phyloP scores from a whole-genome alignment of 2,797 vertebrate genomes.

The Vireo griseus region DNA sequence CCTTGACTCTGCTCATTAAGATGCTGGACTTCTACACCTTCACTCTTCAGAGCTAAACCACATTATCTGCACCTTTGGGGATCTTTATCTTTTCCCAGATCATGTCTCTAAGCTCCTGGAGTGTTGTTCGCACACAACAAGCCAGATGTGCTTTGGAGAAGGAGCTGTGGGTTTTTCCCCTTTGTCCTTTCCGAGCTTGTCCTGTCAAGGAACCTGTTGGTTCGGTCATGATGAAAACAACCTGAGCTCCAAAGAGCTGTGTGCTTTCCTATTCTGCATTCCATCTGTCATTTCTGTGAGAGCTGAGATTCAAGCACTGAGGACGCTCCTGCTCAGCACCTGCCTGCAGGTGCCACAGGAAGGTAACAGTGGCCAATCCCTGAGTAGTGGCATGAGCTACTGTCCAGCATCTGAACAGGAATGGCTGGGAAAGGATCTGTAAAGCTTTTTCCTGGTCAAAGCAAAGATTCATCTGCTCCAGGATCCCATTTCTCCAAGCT shows the following conservation, averaged over 20 bases:
- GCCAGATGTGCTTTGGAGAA: background rate
- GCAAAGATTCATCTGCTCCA: background rate
- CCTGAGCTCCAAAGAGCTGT: background rate
- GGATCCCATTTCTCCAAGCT: background rate
- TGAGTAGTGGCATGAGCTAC: background rate
- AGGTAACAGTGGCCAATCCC: rapidly evolving
- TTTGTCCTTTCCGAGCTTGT: background rate
- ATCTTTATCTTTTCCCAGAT: background rate
- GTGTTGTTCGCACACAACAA: background rate
- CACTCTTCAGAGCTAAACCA: background rate
- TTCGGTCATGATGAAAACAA: background rate
- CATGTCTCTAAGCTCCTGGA: background rate
- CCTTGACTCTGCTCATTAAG: background rate
- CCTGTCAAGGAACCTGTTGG: background rate
- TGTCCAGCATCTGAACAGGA: background rate
- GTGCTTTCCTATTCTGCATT: background rate
- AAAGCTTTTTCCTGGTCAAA: background rate
- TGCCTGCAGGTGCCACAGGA: background rate
- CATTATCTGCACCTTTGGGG: background rate
- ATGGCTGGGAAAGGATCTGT: background rate
- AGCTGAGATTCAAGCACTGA: background rate
- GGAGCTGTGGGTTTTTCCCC: background rate
- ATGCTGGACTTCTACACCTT: background rate
- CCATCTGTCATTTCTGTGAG: background rate
- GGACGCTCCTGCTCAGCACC: background rate